These are phyloP conservation scores for Oreotrochilus melanogaster DNA, from an alignment of 2,113 vertebrate genomes.

Conservation along the genomic window DNA sequence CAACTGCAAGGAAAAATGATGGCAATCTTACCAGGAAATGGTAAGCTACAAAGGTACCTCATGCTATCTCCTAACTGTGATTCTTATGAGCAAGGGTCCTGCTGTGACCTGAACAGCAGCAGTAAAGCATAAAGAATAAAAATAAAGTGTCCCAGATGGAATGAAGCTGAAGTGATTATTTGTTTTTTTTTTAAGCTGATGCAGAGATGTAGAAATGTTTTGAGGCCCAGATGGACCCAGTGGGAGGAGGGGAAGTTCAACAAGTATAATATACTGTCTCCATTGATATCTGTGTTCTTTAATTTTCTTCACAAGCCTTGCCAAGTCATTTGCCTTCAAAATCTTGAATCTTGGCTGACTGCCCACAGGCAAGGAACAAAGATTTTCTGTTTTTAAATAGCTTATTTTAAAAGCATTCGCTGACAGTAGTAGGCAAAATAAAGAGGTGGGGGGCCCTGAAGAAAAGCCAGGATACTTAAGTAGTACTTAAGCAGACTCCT, in stretches of 20 bases:
- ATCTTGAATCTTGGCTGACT: constrained; percentile 36
- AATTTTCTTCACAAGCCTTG: constrained; percentile 41
- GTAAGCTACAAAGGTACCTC: not conserved
- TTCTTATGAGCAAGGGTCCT: not conserved
- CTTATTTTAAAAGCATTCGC: constrained; percentile 28
- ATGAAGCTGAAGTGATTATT: not conserved
- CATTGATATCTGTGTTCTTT: constrained; percentile 11
- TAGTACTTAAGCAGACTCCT: not conserved
- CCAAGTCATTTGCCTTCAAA: constrained; percentile 44
- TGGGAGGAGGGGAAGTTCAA: not conserved
- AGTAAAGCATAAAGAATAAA: not conserved
- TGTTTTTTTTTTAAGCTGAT: not conserved
- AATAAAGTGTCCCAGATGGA: not conserved
- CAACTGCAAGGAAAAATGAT: not conserved
- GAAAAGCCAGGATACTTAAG: not conserved
- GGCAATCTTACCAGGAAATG: not conserved
- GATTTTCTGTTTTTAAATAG: constrained; percentile 38
- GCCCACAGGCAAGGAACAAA: constrained; percentile 17
- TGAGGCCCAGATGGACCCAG: not conserved
- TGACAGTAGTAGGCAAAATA: not conserved
- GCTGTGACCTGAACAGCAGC: not conserved
- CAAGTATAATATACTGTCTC: not conserved
- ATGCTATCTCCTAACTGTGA: not conserved
- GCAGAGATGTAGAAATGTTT: not conserved
- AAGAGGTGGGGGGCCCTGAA: not conserved